A percentile compares a stretch with the other conserved stretches of the same genome.
These are phyloP conservation scores for Gymnarchus niloticus DNA, from an alignment of 2,113 vertebrate species.

Conservation along the genomic window DNA sequence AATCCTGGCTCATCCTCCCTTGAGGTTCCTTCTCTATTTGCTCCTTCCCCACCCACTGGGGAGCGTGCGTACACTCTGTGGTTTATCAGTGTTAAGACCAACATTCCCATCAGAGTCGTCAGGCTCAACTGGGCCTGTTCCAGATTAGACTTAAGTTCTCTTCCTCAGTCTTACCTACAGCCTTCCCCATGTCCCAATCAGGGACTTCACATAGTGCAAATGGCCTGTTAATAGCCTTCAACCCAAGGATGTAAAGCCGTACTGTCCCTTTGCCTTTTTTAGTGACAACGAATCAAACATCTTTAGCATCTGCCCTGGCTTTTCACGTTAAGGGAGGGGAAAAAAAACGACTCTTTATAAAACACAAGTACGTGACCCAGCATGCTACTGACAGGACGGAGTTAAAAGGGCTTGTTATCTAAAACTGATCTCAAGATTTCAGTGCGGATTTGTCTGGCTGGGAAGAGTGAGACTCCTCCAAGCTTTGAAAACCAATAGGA, in stretches of 20 bases:
- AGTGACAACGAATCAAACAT: background rate
- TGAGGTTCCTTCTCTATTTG: background rate
- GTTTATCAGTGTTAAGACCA: background rate
- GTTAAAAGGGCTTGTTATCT: conserved; percentile 8
- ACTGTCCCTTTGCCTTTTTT: background rate
- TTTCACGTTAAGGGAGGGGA: background rate
- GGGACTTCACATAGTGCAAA: background rate
- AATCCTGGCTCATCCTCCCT: background rate
- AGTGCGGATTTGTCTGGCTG: background rate
- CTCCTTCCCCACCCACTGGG: background rate
- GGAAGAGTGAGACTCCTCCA: background rate
- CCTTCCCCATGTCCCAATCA: background rate
- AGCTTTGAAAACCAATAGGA: background rate
- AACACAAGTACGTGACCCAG: background rate
- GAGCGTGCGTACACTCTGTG: background rate
- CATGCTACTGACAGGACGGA: background rate
- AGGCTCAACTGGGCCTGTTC: background rate
- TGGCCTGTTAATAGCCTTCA: background rate
- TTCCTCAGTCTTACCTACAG: background rate
- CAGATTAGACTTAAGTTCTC: background rate
- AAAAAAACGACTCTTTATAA: background rate
- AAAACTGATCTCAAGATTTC: conserved; percentile 2
- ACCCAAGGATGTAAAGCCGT: background rate
- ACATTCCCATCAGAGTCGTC: background rate
- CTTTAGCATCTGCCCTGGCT: background rate